Evolutionary conservation across 2,797 vertebrate species (phyloP).

Genomic region (Anguilla pacifica): DNA sequence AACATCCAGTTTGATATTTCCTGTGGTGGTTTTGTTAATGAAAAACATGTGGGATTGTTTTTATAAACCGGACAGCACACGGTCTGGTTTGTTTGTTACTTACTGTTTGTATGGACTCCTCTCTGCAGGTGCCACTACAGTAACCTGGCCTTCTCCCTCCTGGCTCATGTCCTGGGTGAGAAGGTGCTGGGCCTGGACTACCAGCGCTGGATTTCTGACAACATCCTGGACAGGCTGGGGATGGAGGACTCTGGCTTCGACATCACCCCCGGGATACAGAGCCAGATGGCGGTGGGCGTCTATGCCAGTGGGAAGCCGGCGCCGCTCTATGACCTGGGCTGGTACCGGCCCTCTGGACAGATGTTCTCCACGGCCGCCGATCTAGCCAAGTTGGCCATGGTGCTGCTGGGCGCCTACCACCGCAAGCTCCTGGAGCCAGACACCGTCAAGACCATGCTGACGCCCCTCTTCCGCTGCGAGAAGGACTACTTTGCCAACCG

Average conservation of each 20-base stretch:
- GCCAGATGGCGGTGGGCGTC: conserved; percentile 86
- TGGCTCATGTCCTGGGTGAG: conserved; percentile 87
- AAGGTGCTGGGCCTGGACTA: conserved; percentile 78
- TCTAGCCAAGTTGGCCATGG: conserved; percentile 88
- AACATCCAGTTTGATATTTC: neutral
- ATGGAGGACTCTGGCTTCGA: conserved; percentile 94
- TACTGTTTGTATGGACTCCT: neutral
- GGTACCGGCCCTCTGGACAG: conserved; percentile 94
- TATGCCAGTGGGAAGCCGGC: conserved; percentile 82
- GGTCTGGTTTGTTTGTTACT: neutral
- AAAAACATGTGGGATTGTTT: neutral
- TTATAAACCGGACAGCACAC: neutral
- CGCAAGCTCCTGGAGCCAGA: conserved; percentile 82
- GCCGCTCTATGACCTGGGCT: conserved; percentile 90
- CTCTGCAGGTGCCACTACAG: conserved; percentile 90
- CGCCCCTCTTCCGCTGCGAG: conserved; percentile 84
- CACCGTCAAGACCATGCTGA: conserved; percentile 86
- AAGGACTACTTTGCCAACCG: conserved; percentile 88
- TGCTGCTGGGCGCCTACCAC: conserved; percentile 83
- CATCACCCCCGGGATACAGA: conserved; percentile 72
- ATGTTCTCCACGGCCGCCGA: conserved; percentile 93
- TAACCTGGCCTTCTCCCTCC: conserved; percentile 89
- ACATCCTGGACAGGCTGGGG: conserved; percentile 85
- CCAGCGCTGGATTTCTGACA: conserved; percentile 86
- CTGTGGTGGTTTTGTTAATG: neutral